Conservation (phyloP, 2,888 invertebrate species). For the Agrotis exclamationis region DNA sequence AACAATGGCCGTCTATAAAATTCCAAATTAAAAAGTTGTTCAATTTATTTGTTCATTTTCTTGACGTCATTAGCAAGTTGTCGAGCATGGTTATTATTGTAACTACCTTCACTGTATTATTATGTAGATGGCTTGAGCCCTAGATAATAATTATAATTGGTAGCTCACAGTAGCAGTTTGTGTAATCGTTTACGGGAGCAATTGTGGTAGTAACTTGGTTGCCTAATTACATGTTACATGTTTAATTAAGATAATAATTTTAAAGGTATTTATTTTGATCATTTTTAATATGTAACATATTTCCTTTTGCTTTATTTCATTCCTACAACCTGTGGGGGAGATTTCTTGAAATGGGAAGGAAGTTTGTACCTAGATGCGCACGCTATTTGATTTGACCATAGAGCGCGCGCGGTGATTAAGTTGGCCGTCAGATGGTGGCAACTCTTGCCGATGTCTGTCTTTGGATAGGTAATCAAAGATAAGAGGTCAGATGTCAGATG, state of each 20-base stretch:
- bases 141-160: slow-evolving; percentile 29
- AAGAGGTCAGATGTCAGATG: no score
- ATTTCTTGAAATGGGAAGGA: no score
- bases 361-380: no score
- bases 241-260: not conserved
- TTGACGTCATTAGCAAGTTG: slow-evolving; percentile 4
- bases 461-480: no score
- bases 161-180: slow-evolving; percentile 13
- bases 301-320: no score
- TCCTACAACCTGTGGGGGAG: no score
- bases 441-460: no score
- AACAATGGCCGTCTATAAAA: slow-evolving; percentile 10
- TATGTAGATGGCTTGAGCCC: slow-evolving; percentile 17
- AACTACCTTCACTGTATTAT: slow-evolving; percentile 27
- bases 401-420: no score
- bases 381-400: no score
- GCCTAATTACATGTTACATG: slow-evolving; percentile 19
- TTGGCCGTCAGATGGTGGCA: no score
- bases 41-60: slow-evolving; percentile 22
- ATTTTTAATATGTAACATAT: no score
- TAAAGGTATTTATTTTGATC: not conserved
- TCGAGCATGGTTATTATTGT: slow-evolving; percentile 13
- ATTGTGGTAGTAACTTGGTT: slow-evolving; percentile 24
- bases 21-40: not conserved
- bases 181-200: slow-evolving; percentile 21